phyloP scores from a whole-genome alignment of 2,113 vertebrate genomes.

The Nothocercus nigrocapillus region DNA sequence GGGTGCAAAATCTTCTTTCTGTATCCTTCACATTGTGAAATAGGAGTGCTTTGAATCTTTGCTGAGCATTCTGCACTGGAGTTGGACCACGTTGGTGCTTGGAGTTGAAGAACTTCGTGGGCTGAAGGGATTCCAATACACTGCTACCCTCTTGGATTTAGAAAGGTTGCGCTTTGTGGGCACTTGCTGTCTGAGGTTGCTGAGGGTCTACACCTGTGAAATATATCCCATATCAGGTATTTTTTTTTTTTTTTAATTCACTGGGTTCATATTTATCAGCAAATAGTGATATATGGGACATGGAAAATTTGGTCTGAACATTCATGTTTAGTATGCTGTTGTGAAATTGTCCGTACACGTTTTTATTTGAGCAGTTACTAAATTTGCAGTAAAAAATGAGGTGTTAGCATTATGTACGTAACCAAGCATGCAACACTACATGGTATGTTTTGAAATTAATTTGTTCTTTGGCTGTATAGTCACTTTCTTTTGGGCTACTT shows the following conservation, averaged over 20 bases:
- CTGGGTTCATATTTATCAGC: background rate
- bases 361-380: background rate
- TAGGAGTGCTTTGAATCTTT: slow-evolving; percentile 98
- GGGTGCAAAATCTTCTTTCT: background rate
- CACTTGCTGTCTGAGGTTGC: slow-evolving; percentile 93
- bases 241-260: background rate
- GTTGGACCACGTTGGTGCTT: slow-evolving; percentile 96
- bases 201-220: slow-evolving; percentile 97
- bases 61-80: slow-evolving; percentile 97
- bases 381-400: background rate
- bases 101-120: slow-evolving; percentile 97
- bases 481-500: background rate
- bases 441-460: background rate
- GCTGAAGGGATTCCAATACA: slow-evolving; percentile 97
- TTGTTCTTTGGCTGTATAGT: background rate
- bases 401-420: background rate
- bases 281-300: background rate
- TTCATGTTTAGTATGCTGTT: background rate
- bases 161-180: slow-evolving; percentile 96
- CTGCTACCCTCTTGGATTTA: slow-evolving; percentile 95
- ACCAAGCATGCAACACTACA: background rate
- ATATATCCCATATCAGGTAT: slow-evolving; percentile 98
- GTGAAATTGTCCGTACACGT: background rate
- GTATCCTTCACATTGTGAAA: background rate
- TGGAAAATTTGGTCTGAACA: background rate